phyloP scores from a whole-genome alignment of 2,113 vertebrate species.

The Carettochelys insculpta region DNA sequence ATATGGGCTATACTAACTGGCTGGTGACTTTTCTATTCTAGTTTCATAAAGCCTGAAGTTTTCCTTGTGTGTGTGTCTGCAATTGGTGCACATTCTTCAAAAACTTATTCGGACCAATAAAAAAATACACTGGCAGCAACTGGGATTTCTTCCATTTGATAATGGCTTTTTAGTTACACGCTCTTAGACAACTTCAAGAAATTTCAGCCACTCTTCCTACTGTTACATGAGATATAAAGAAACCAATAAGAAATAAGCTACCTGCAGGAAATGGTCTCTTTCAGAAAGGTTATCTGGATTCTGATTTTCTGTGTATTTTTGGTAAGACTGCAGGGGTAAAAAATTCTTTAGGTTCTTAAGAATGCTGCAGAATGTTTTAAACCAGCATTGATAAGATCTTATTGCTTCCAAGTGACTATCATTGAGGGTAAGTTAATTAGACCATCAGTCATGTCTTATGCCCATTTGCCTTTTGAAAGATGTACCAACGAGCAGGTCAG shows the following conservation, averaged over 20 bases:
- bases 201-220: neutral
- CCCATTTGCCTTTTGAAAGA: neutral
- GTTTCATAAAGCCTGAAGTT: neutral
- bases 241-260: neutral
- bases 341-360: neutral
- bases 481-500: neutral
- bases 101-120: neutral
- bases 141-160: slow-evolving; percentile 1
- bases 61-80: neutral
- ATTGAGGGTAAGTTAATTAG: too few relatives aligned
- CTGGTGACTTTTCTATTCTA: neutral
- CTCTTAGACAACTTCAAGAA: neutral
- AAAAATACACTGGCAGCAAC: slow-evolving; percentile 33
- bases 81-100: neutral
- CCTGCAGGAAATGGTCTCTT: too few relatives aligned
- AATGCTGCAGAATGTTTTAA: neutral
- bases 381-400: neutral
- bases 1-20: neutral
- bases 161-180: too few relatives aligned
- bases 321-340: neutral
- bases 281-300: neutral
- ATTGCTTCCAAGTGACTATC: neutral
- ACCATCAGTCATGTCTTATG: too few relatives aligned
- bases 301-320: neutral
- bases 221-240: neutral